Base-by-base conservation (phyloP, 2,888 invertebrate genomes). In the Drosophila prolongata region DNA sequence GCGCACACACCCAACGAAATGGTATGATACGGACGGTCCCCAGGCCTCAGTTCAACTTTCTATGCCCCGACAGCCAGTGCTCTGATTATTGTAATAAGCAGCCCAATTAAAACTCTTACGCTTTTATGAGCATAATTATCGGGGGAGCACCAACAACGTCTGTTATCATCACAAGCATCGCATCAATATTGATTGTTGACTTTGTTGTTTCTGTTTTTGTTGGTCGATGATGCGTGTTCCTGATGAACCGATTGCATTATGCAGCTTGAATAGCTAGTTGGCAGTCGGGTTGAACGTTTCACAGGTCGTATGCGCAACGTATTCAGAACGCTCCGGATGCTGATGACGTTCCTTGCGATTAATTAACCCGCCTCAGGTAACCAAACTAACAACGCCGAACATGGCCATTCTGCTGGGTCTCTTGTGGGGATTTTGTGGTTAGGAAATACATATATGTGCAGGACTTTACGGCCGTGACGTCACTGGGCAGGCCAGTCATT, bases 71-170 rank as follows among this genome's bases (percentile, higher is more conserved):
- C 46, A 52, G 67, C 59, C 75, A 61, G 57, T 54, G 64, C 74
- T 67, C 70, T 80, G 80, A 80, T 83, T 82, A 77, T 66, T 55
- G 71, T 68, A 79, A 82, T 81, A 76, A 69, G 76, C 73, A 75
- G 72, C 58, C 76, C 77, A 83, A 83, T 83, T 83, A 86, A 79
- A 82, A 70, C 71, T 66, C 77, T 74, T 82, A 80, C 74, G 86
- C 79, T 72, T 50, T 60, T 69, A 67, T 76, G 69, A 66, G 79
- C 80, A 54, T 75, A 77, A 83, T 86, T 77, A 78, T 75, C 52
- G 57, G 42, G 35, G 47, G 46, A 34, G 27, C 24, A 58, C 13
- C 44, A 57, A 8, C 56, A 10, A 5, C 8, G 19, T 10, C 38
- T 35, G 27, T 14, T 46, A 55, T 64, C 38, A 34, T 46, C 40